Evolutionary conservation across 2,113 vertebrate genomes (phyloP).

Genomic region (Mormyrus lacerda): DNA sequence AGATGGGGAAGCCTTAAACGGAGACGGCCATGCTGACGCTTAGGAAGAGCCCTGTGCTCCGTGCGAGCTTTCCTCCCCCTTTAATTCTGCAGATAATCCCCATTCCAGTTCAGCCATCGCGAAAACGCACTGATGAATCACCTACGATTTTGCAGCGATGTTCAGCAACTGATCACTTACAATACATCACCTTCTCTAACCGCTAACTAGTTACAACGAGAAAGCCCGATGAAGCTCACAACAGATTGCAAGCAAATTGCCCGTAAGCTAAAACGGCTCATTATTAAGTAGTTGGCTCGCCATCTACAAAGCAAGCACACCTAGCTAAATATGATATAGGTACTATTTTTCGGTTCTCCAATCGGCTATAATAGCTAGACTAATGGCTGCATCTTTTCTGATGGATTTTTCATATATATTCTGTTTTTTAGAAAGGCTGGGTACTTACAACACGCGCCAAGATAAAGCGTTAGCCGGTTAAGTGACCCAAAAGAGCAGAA

Average conservation of each 20-base stretch:
- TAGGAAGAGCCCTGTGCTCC: background rate
- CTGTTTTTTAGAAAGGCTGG: background rate
- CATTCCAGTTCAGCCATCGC: background rate
- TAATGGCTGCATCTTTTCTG: background rate
- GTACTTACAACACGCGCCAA: slow-evolving; percentile 9
- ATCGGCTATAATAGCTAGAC: background rate
- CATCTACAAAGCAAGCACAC: background rate
- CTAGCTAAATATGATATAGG: slow-evolving; percentile 4
- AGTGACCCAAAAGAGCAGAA: slow-evolving; percentile 3
- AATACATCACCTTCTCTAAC: background rate
- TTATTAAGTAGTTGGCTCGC: background rate
- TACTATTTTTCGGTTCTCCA: background rate
- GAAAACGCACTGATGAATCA: slow-evolving; percentile 2
- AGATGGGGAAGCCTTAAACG: background rate
- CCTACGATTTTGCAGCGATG: background rate
- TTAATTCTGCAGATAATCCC: background rate
- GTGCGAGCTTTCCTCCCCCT: background rate
- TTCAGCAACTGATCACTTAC: background rate
- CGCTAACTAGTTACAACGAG: background rate
- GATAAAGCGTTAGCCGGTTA: background rate
- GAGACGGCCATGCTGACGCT: background rate
- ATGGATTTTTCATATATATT: background rate
- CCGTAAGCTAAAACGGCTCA: background rate
- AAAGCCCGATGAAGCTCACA: background rate
- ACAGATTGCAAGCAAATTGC: background rate